Base-by-base conservation (phyloP, 2,888 invertebrate genomes). In the Cyclophora albipunctata region DNA sequence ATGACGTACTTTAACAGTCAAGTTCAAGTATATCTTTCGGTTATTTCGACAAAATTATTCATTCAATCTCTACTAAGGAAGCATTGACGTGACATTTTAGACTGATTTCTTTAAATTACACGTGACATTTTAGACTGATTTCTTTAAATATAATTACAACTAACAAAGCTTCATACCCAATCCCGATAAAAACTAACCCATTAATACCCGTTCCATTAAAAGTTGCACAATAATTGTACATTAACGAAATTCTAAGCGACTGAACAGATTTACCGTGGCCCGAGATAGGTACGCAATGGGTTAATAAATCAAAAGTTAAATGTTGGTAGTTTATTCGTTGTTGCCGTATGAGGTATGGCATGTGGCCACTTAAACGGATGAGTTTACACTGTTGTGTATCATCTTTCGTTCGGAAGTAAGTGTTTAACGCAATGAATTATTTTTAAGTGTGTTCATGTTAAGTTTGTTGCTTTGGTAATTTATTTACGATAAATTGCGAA, bases 291-390 rank as follows among this genome's bases (percentile, higher is more conserved):
- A 68, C 60, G 61, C 64, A 63, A 69, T 59, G 69, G 67, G 65
- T 64, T 75, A 78, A 82, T 84, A 84, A 84, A 84, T 84, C 84
- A 84, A 74, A 82, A 66, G 73, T 78, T 81, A 81, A 84, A 79
- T 69, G 73, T 73, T 58, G 64, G 70, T 71, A 37, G 37, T 37
- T 76, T 75, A 75, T 72, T 74, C 69, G 75, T 71, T 67, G 69
- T 62, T 68, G 63, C 66, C 66, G 63, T 66, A 66, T 63, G 68
- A 70, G 66, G 70, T 71, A 72, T 75, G 72, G 37, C 37, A 37
- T 37, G 70, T 67, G 69, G 64, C 69, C 75, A 74, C 72, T 81
- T 76, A 78, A 58, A 52, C 48, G 64, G 57, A 50, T 50, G 50
- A 40, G 5, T 55, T 73, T 56, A 75, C 75, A 79, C 74, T 68